Evolutionary conservation across 2,888 invertebrate species (phyloP).

Genomic region (Agrochola lychnidis): DNA sequence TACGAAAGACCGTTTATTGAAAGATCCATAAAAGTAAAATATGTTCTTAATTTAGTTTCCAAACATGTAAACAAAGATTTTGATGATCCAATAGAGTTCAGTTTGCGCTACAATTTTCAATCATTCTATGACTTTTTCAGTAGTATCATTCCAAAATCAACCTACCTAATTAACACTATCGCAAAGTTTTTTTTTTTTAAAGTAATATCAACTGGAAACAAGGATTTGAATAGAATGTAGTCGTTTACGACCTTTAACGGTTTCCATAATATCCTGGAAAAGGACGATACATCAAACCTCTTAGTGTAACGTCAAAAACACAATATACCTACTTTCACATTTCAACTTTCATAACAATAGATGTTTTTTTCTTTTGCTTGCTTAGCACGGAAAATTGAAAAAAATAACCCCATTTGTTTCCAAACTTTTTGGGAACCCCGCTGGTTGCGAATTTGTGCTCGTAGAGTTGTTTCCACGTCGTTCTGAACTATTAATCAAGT

Average conservation of each 20-base stretch:
- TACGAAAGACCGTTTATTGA: background rate
- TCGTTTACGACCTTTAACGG: too few relatives aligned
- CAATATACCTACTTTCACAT: background rate
- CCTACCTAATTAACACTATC: background rate
- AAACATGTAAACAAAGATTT: background rate
- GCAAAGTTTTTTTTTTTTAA: background rate
- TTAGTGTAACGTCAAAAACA: constrained; percentile 3
- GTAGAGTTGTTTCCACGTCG: constrained; percentile 3
- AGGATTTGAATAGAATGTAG: background rate
- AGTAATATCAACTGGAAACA: background rate
- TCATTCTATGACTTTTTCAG: background rate
- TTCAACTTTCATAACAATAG: constrained; percentile 22
- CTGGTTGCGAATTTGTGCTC: constrained; percentile 1
- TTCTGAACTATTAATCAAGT: constrained; percentile 5
- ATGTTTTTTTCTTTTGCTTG: background rate
- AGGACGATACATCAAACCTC: constrained; percentile 2
- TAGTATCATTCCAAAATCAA: background rate
- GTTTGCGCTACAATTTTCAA: background rate
- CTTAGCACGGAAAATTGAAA: constrained; percentile 5
- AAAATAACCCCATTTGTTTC: constrained; percentile 16
- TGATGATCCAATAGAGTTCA: background rate
- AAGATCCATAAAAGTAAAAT: background rate
- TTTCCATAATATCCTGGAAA: background rate
- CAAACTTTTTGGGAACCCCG: background rate
- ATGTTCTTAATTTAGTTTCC: background rate